phyloP scores from a whole-genome alignment of 1,140 invertebrate genomes.

The Drosophila chauvacae region DNA sequence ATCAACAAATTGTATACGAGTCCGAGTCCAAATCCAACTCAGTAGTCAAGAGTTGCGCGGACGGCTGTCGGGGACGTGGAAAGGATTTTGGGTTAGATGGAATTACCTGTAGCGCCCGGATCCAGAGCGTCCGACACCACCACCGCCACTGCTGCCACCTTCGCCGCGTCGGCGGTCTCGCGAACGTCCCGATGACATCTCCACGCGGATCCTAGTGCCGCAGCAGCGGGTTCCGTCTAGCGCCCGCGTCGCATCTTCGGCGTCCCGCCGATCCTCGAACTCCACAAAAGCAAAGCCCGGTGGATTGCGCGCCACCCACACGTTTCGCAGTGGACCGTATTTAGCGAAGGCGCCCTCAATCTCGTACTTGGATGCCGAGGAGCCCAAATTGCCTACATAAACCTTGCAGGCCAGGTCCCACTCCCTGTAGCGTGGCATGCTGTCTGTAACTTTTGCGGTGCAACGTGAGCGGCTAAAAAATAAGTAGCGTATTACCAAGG shows the following conservation, averaged over 20 bases:
- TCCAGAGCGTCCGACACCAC: constrained; percentile 42
- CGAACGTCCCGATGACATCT: constrained; percentile 94
- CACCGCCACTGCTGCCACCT: constrained; percentile 74
- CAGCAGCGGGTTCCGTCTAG: constrained; percentile 97
- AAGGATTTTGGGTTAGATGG: not conserved
- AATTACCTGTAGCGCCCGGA: constrained; percentile 41
- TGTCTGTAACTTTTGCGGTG: constrained; percentile 1
- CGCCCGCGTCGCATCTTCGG: constrained; percentile 98
- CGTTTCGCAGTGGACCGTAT: constrained; percentile 97
- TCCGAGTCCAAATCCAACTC: not conserved
- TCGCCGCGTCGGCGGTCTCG: constrained; percentile 88
- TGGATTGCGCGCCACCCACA: constrained; percentile 98
- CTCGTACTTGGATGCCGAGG: constrained; percentile 95
- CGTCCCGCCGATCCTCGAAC: constrained; percentile 98
- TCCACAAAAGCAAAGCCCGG: constrained; percentile 99
- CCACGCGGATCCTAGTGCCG: constrained; percentile 92
- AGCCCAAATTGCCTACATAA: constrained; percentile 98
- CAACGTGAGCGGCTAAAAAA: constrained; percentile 5
- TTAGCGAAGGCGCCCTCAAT: constrained; percentile 96
- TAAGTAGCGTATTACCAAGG: not conserved
- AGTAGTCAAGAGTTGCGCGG: not conserved
- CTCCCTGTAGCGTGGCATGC: constrained; percentile 92
- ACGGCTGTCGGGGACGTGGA: not conserved
- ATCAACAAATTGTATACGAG: constrained; percentile 3
- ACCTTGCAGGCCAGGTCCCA: constrained; percentile 98